Base-by-base conservation (phyloP, 2,888 invertebrate genomes). In the Ctena decussata region DNA sequence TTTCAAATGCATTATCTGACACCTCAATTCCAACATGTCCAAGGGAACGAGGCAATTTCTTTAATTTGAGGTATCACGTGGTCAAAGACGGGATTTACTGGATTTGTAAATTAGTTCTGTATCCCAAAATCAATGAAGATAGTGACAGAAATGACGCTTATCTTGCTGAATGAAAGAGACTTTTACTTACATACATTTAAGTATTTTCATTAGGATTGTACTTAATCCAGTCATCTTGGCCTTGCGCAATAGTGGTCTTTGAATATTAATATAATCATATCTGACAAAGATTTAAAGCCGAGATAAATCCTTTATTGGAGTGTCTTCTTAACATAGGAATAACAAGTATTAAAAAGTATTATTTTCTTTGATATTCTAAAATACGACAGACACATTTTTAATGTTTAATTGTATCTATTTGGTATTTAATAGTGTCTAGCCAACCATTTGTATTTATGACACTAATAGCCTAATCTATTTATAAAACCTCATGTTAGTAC, bases 61-160 rank as follows among this genome's bases (percentile, higher is more conserved):
- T 69, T 80, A 80, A 83, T 86, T 80, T 76, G 27, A 69, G 76
- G 30, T 12, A 78, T 76, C 85, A 82, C 82, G 79, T 85, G 85
- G 75, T 71, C 41, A 27, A 41, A 35, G 30, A 39, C 37, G 53
- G 81, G 77, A 85, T 85, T 85, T 82, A 76, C 75, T 46, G 71
- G 82, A 78, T 85, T 85, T 85, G 85, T 85, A 82, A 79, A 75
- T 82, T 44, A 35, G 35, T 65, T 65, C 35, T 65, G 65, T 65
- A 65, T 65, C 65, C 32, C 6, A 35, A 65, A 65, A 65, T 65
- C 65, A 35, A 65, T 65, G 65, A 35, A 35, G 65, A 65, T 65
- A 65, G 35, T 1, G 65, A 35, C 35, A 32, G 65, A 65, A 65
- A 35, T 35, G 18, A 12, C 18, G 32, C 65, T 65, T 65, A 65